Evolutionary conservation across 2,888 invertebrate genomes (phyloP).

Genomic region (Siphlonurus alternatus): DNA sequence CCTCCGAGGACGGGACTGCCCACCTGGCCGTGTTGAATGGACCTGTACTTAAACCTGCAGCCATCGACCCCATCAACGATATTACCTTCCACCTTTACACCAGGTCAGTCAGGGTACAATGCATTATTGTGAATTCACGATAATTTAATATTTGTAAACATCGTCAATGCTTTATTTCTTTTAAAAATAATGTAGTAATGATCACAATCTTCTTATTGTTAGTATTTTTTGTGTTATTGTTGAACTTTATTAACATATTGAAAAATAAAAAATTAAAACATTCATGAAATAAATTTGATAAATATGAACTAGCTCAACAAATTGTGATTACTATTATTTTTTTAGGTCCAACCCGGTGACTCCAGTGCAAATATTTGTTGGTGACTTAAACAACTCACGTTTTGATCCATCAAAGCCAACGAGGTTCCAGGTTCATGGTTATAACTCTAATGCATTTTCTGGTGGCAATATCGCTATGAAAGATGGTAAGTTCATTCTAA

Average conservation of each 20-base stretch:
- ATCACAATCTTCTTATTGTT: no score
- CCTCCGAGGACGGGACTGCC: neutral
- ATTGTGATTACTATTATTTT: no score
- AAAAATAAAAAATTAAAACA: no score
- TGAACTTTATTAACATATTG: no score
- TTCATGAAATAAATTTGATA: no score
- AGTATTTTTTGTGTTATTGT: no score
- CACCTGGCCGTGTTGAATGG: neutral
- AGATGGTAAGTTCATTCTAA: neutral
- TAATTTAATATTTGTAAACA: no score
- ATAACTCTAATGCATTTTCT: conserved; percentile 9
- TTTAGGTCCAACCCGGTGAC: conserved; percentile 9
- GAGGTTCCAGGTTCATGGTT: conserved; percentile 12
- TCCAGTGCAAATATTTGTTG: conserved; percentile 4
- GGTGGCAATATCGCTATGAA: neutral
- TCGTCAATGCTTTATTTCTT: no score
- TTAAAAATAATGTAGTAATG: no score
- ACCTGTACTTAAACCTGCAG: neutral
- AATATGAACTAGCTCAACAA: neutral
- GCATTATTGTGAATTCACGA: neutral
- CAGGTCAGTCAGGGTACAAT: conserved; percentile 9
- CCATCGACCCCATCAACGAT: conserved; percentile 8
- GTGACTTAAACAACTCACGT: neutral
- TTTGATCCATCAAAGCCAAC: conserved; percentile 10
- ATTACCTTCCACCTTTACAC: conserved; percentile 12